Conservation (phyloP, 2,888 invertebrate genomes). For the Aelia acuminata region DNA sequence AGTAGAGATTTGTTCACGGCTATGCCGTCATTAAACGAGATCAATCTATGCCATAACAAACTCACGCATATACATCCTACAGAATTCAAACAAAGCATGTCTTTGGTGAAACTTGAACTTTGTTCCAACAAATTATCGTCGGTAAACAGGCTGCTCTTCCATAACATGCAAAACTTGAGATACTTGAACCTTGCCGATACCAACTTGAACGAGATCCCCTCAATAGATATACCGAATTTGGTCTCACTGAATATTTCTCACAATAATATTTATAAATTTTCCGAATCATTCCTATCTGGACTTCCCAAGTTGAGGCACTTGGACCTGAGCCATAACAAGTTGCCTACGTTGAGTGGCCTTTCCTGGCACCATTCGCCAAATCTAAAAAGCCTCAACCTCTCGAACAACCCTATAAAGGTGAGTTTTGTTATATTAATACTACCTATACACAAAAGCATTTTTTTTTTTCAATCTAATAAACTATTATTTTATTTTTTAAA, state of each 20-base stretch:
- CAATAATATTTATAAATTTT: constrained; percentile 80
- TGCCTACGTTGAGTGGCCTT: constrained; percentile 81
- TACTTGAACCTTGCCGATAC: constrained; percentile 83
- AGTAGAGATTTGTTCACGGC: constrained; percentile 90
- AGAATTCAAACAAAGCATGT: constrained; percentile 86
- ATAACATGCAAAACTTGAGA: constrained; percentile 86
- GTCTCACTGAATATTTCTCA: constrained; percentile 84
- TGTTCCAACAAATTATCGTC: constrained; percentile 86
- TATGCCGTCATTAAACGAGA: constrained; percentile 82
- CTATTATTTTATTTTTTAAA: too few species aligned
- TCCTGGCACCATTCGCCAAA: constrained; percentile 81
- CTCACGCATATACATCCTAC: constrained; percentile 89
- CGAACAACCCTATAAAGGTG: constrained; percentile 84
- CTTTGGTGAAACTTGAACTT: constrained; percentile 83
- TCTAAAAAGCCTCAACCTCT: constrained; percentile 83
- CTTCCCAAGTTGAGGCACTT: constrained; percentile 77
- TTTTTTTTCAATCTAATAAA: too few species aligned
- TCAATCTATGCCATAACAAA: constrained; percentile 85
- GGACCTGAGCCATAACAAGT: constrained; percentile 83
- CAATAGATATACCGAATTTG: constrained; percentile 81
- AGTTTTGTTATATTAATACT: constrained; percentile 58
- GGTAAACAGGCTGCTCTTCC: constrained; percentile 88
- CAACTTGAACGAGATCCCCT: constrained; percentile 82
- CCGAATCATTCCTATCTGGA: constrained; percentile 78
- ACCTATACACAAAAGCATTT: too few species aligned